Evolutionary conservation across 2,888 invertebrate genomes (phyloP).

Genomic region (Hermaeophaga mercurialis): DNA sequence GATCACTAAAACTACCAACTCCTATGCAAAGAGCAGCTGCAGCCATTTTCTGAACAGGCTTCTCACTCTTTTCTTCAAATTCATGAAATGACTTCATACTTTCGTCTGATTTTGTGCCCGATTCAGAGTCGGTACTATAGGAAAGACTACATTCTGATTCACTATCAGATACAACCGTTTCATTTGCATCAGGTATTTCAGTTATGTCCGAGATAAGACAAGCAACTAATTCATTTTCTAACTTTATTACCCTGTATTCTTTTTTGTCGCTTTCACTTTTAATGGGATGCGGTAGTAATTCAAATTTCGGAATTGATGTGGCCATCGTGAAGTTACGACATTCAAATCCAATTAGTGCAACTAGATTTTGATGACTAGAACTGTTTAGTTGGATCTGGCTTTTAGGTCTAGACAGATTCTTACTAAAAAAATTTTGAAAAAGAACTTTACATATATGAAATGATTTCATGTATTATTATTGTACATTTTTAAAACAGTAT

Average conservation of each 20-base stretch:
- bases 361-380: slow-evolving; percentile 3
- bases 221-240: slow-evolving; percentile 74
- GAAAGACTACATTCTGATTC: slow-evolving; percentile 34
- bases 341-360: background rate
- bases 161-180: slow-evolving; percentile 59
- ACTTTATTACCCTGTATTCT: slow-evolving; percentile 66
- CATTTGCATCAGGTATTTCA: slow-evolving; percentile 38
- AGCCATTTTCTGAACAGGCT: slow-evolving; percentile 56
- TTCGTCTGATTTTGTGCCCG: slow-evolving; percentile 37
- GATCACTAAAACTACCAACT: slow-evolving; percentile 82
- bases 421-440: background rate
- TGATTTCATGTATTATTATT: background rate
- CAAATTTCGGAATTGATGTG: slow-evolving; percentile 26
- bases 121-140: slow-evolving; percentile 52
- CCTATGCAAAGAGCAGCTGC: slow-evolving; percentile 78
- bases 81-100: background rate
- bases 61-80: background rate
- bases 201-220: slow-evolving; percentile 70
- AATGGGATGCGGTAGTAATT: slow-evolving; percentile 61
- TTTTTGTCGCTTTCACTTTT: slow-evolving; percentile 81
- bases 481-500: background rate
- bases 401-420: background rate
- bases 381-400: no score
- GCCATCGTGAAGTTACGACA: slow-evolving; percentile 1
- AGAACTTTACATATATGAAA: background rate